Conservation (phyloP, 2,113 vertebrate species). For the Dipodomys stephensi region DNA sequence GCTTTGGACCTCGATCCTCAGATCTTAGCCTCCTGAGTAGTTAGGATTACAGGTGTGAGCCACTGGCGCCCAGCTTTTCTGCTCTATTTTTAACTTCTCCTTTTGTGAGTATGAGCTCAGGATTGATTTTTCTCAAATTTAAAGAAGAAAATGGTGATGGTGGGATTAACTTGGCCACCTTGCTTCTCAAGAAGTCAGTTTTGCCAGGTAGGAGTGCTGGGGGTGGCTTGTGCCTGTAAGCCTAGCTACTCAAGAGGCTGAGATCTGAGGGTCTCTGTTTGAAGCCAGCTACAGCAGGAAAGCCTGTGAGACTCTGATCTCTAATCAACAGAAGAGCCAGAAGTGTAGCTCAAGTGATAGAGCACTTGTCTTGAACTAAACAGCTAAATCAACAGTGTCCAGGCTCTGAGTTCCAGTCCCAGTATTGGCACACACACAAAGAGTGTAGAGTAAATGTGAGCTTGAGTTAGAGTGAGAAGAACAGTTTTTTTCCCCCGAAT, state of each 20-base stretch:
- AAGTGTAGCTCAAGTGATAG: too few species aligned
- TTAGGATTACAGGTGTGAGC: too few species aligned
- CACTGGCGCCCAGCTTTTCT: neutral
- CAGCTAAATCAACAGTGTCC: too few species aligned
- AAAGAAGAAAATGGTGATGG: conserved; percentile 31
- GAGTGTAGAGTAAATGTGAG: neutral
- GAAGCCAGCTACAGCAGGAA: too few species aligned
- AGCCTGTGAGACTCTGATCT: too few species aligned
- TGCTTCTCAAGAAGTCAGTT: conserved; percentile 2
- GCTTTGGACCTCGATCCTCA: too few species aligned
- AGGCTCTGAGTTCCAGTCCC: too few species aligned
- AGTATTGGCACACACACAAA: neutral
- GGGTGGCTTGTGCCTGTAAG: too few species aligned
- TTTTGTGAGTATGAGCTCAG: neutral
- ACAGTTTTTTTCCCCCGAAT: neutral
- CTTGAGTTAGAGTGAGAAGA: neutral
- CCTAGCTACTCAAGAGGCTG: too few species aligned
- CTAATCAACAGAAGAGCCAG: too few species aligned
- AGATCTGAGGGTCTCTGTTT: too few species aligned
- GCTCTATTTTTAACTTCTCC: conserved; percentile 20
- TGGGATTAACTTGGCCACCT: conserved; percentile 25
- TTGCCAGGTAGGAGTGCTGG: neutral
- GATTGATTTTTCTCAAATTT: conserved; percentile 24
- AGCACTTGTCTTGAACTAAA: too few species aligned
- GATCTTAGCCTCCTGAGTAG: neutral